A percentile compares a stretch with the other conserved stretches of the same genome.
These are phyloP conservation scores for Spilarctia lutea DNA, from an alignment of 2,888 invertebrate species.

Conservation along the genomic window DNA sequence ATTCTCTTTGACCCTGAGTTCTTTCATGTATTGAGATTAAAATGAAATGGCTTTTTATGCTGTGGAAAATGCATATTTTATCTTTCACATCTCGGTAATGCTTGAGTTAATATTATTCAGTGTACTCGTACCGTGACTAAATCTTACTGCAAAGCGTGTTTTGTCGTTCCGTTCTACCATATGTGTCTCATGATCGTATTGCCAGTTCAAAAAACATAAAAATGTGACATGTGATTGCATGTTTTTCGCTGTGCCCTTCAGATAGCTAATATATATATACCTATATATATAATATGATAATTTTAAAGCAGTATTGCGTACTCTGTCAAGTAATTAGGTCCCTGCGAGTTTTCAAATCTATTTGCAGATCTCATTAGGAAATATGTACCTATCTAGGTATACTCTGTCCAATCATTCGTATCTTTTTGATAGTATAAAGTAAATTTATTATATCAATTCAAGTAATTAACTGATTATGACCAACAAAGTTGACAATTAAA, in stretches of 20 bases:
- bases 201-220: background rate
- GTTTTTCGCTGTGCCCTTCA: background rate
- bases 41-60: background rate
- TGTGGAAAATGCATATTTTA: background rate
- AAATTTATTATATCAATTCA: background rate
- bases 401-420: background rate
- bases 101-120: background rate
- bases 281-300: no score
- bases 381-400: background rate
- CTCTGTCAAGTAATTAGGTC: slow-evolving; percentile 31
- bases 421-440: background rate
- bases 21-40: background rate
- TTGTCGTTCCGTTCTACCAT: background rate
- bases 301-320: slow-evolving; percentile 45
- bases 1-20: background rate
- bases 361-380: slow-evolving; percentile 16
- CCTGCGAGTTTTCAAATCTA: slow-evolving; percentile 19
- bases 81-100: background rate
- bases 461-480: no score
- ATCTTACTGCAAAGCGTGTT: background rate
- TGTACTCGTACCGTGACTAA: background rate
- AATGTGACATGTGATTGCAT: background rate
- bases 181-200: background rate
- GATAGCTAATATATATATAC: slow-evolving; percentile 39
- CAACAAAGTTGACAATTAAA: background rate